Evolutionary conservation across 2,113 vertebrate genomes (phyloP), one percentile per base, ranked within the genome.

Genomic region (Pavo muticus): DNA sequence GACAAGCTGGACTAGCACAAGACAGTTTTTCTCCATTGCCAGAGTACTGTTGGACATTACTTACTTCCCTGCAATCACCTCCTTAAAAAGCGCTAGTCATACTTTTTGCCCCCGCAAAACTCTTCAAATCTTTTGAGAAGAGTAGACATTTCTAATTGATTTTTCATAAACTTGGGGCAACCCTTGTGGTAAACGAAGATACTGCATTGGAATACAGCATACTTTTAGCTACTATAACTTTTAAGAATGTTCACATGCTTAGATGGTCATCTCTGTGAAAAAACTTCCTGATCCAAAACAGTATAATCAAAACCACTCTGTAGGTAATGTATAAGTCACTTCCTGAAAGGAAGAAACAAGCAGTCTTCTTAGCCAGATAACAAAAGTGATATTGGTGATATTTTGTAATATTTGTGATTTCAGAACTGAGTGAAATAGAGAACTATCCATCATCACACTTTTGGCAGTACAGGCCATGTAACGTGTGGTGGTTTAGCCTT

Each of bases 1-100:
- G 21, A 60, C 56, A 76, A 60, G 24, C 11, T 52, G n/a, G 39
- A 25, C 19, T 57, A 61, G 35, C 17, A 65, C 7, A 87, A 71
- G 4, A 10, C 29, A 68, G 3, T 1, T 12, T 10, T 37, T 52
- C 1, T 6, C 12, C 8, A 15, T 1, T 67, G 15, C 57, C 3
- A 40, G 24, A 3, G 12, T 16, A 45, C 4, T 63, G 2, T 32
- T 84, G 9, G 2, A 5, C 63, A 8, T 71, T 45, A 45, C 15
- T 10, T 13, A 48, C 37, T 84, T 45, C 23, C 78, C 70, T 5
- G 10, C 40, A 45, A 42, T 35, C 19, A 48, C 1, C 2, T n/a
- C 77, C 11, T 30, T 84, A 45, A 77, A 79, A 57, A 32, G 4
- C 35, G 6, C 1, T 60, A 18, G 1, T 42, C 6, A 7, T 39